Evolutionary conservation across 2,888 invertebrate species (phyloP), one percentile per base, ranked within the genome.

Genomic region (Opisthograptis luteolata): DNA sequence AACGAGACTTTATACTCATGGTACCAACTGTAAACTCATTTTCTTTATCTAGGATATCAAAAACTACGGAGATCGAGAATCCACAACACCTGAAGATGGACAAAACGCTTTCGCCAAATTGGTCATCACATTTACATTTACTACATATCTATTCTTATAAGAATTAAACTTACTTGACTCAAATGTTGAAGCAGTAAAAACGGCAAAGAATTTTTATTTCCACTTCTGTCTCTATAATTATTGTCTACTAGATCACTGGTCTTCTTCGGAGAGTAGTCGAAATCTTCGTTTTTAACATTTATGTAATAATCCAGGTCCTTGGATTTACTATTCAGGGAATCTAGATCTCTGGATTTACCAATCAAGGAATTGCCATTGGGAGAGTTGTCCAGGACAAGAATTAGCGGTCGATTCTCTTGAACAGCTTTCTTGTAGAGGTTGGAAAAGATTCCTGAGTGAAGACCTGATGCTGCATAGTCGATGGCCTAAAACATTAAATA

Each of bases 331-430:
- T n/a, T n/a, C n/a, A n/a, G n/a, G 14, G 7, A 22, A 32, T 36
- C 42, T n/a, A 17, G 5, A 8, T 24, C 15, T n/a, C n/a, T 25
- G 1, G 24, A 6, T 27, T 24, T 27, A n/a, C 5, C 10, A 19
- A 10, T 20, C 8, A 13, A 24, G 14, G 32, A 10, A 12, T 20
- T n/a, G n/a, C 15, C 27, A 12, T 39, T 49, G 8, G 39, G 19
- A 2, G 58, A 47, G 15, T 60, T 64, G 27, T 73, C 70, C 0
- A 78, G 28, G 7, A 77, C 63, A 1, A 79, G 43, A 14, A 80
- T 58, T 4, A 79, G 39, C 0, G 79, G 78, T 0, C 66, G 62
- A 12, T 70, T 58, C 8, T 64, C 58, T 3, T 48, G 44, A 5
- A 59, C 36, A 0, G 67, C 63, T 39, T 67, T 67, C 39, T 69